Base-by-base conservation (phyloP, 2,888 invertebrate species). In the Pyralis farinalis region DNA sequence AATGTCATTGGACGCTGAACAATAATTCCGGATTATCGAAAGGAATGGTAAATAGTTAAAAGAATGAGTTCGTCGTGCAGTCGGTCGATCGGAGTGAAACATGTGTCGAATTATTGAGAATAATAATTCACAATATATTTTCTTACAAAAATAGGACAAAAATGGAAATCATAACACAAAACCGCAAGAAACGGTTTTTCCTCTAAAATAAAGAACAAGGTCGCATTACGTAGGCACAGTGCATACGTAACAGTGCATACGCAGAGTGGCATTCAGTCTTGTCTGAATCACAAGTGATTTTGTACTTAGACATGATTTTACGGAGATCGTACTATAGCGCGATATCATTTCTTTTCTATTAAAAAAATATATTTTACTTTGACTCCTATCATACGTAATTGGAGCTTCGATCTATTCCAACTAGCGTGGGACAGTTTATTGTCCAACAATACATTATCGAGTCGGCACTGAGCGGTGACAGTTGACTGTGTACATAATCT, bases 401-500 rank as follows among this genome's bases (percentile, higher is more conserved):
- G 38, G n/a, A 30, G 37, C 37, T 79, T 82, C 81, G 81, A 81
- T 81, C 68, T 4, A n/a, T 65, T 65, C 52, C 44, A 50, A 50
- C 41, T 40, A 39, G 49, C 55, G 53, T 63, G 67, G 62, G 58
- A 64, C 58, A 61, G 47, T 54, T 52, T 46, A 38, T 55, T 55
- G 55, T 57, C 50, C 46, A 43, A 36, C 40, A 2, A 16, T 43
- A 51, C 73, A 80, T 72, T 77, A 59, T 53, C 55, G 55, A 47
- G 59, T 50, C 47, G 52, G 52, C 44, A 46, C 58, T 59, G 63
- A 57, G 43, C 54, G 60, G 63, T 51, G 58, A 46, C 55, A 70
- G 71, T 61, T 58, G 69, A 44, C 49, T 16, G 16, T 57, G 47
- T 48, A 42, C 45, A 44, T 27, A 7, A 22, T 4, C 7, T 5